phyloP scores from a whole-genome alignment of 2,888 invertebrate species.

The Belgica antarctica region DNA sequence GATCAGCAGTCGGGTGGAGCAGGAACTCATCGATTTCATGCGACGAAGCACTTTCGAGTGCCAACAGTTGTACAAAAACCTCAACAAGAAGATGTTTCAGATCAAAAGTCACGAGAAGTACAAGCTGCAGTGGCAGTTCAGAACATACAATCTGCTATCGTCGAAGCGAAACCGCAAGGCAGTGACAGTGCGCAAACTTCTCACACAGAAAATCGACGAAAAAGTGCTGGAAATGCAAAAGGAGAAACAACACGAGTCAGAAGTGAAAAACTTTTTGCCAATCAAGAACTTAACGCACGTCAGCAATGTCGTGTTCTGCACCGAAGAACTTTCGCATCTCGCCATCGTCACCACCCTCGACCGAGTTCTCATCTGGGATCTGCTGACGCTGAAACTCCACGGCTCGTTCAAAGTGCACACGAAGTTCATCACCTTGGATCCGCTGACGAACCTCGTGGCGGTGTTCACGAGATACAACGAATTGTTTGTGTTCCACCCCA shows the following conservation, averaged over 20 bases:
- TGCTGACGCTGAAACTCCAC: constrained; percentile 62
- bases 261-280: constrained; percentile 46
- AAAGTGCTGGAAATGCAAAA: neutral
- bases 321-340: constrained; percentile 52
- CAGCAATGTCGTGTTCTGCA: constrained; percentile 52
- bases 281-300: constrained; percentile 49
- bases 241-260: constrained; percentile 25
- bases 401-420: constrained; percentile 58
- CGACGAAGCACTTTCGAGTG: neutral
- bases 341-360: constrained; percentile 55
- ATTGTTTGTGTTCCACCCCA: constrained; percentile 67
- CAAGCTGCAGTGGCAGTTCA: constrained; percentile 28
- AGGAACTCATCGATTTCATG: constrained; percentile 28
- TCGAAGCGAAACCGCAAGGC: constrained; percentile 33
- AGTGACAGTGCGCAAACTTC: constrained; percentile 27
- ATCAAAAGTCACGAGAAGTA: constrained; percentile 3
- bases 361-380: constrained; percentile 66
- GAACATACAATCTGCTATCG: neutral
- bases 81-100: neutral
- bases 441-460: constrained; percentile 63
- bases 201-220: constrained; percentile 45
- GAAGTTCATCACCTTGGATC: constrained; percentile 59
- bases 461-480: constrained; percentile 61
- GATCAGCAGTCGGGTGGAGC: constrained; percentile 15
- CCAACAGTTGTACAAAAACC: neutral